phyloP scores from a whole-genome alignment of 1,140 invertebrate genomes.

The Diorhabda sublineata region DNA sequence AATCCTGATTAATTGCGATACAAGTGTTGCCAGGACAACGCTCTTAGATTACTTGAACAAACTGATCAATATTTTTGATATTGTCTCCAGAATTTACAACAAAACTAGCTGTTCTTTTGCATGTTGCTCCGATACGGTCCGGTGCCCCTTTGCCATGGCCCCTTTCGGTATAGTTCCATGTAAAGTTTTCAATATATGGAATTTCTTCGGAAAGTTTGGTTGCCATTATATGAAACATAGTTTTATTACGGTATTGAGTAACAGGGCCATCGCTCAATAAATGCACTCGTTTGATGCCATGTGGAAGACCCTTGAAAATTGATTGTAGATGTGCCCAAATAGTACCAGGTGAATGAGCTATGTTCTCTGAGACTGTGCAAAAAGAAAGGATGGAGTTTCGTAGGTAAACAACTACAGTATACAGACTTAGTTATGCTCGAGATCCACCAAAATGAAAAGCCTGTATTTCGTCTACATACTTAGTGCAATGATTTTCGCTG shows the following conservation, averaged over 20 bases:
- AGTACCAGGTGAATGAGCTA: background rate
- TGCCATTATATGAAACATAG: background rate
- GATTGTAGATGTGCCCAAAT: no score
- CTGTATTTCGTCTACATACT: constrained; percentile 41
- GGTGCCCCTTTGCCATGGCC: background rate
- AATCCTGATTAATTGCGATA: background rate
- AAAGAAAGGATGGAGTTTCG: background rate
- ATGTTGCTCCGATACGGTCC: background rate
- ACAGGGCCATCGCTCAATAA: constrained; percentile 1
- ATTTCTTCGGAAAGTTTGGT: constrained; percentile 5
- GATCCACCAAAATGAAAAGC: constrained; percentile 43
- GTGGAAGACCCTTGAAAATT: no score
- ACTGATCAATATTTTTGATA: constrained; percentile 20
- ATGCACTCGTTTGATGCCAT: constrained; percentile 29
- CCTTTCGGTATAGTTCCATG: constrained; percentile 10
- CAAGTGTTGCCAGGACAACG: constrained; percentile 1
- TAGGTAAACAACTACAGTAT: constrained; percentile 8
- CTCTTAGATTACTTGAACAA: constrained; percentile 15
- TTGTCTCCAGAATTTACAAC: constrained; percentile 7
- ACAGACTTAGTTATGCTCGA: constrained; percentile 36
- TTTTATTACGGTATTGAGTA: constrained; percentile 4
- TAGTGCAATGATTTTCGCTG: constrained; percentile 39
- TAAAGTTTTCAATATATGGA: background rate
- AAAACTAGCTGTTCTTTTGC: background rate
- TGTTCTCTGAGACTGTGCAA: background rate